A percentile compares a stretch with the other conserved stretches of the same genome.
phyloP scores from a whole-genome alignment of 2,888 invertebrate species.

The Hydrotaea diabolus region DNA sequence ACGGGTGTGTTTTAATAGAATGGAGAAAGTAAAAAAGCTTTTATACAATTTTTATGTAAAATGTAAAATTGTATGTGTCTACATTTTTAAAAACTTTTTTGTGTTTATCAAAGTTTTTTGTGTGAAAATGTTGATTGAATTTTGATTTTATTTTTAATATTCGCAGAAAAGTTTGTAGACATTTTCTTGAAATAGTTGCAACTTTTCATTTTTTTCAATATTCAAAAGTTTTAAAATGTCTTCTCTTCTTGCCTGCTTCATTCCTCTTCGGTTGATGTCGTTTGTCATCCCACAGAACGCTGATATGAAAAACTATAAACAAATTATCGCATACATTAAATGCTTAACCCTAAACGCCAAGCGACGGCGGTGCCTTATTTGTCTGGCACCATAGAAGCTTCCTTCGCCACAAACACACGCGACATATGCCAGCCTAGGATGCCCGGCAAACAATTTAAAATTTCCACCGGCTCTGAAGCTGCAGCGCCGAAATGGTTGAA shows the following conservation, averaged over 20 bases:
- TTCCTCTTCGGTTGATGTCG: background rate
- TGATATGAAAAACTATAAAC: conserved; percentile 67
- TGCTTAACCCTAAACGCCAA: conserved; percentile 63
- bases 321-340: conserved; percentile 67
- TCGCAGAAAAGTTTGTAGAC: too few relatives aligned
- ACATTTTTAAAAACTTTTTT: background rate
- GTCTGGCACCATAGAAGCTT: conserved; percentile 10
- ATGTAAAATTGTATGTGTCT: too few relatives aligned
- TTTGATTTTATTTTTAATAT: too few relatives aligned
- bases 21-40: too few relatives aligned
- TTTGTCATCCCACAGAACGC: conserved; percentile 28
- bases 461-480: background rate
- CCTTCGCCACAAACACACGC: background rate
- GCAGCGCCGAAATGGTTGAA: background rate
- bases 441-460: background rate
- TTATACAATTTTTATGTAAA: too few relatives aligned
- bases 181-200: too few relatives aligned
- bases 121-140: too few relatives aligned
- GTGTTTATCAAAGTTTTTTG: background rate
- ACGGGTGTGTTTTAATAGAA: too few relatives aligned
- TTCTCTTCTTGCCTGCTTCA: too few relatives aligned
- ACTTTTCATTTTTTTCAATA: too few relatives aligned
- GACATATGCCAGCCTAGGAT: background rate
- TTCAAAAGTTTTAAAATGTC: too few relatives aligned
- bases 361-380: conserved; percentile 60